Conservation (phyloP, 2,797 vertebrate species). For the Phoeniculus purpureus region DNA sequence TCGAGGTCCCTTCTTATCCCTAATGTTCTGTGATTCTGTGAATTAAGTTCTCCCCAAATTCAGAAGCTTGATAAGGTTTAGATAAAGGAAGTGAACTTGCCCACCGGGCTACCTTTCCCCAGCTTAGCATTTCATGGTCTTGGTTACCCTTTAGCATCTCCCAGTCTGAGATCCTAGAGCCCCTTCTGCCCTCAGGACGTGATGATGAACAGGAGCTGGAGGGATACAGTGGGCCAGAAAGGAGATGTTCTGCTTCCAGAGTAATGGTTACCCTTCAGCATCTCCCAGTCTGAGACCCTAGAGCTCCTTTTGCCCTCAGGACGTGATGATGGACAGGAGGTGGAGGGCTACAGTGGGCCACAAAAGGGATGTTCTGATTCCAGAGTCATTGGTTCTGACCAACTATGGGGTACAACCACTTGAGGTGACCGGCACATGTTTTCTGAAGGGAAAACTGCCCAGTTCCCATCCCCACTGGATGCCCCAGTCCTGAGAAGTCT, state of each 20-base stretch:
- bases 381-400: not conserved
- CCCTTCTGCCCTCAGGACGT: not conserved
- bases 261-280: fast-evolving
- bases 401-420: not conserved
- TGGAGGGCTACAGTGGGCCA: no score
- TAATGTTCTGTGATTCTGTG: not conserved
- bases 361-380: not conserved
- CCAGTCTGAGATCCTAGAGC: not conserved
- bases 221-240: not conserved
- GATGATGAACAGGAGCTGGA: not conserved
- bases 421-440: not conserved
- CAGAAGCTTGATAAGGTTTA: not conserved
- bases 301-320: not conserved
- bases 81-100: not conserved
- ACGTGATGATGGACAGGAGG: not conserved
- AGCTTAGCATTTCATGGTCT: fast-evolving
- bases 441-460: not conserved
- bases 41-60: not conserved
- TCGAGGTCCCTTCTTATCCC: not conserved
- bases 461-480: not conserved
- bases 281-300: not conserved
- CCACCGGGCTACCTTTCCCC: not conserved
- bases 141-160: not conserved
- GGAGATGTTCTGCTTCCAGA: not conserved
- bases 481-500: not conserved